Percentiles rank a stretch among this genome's conserved stretches.
These are phyloP conservation scores for Caenorhabditis latens DNA, from an alignment of 1,140 invertebrate species.

Conservation along the genomic window DNA sequence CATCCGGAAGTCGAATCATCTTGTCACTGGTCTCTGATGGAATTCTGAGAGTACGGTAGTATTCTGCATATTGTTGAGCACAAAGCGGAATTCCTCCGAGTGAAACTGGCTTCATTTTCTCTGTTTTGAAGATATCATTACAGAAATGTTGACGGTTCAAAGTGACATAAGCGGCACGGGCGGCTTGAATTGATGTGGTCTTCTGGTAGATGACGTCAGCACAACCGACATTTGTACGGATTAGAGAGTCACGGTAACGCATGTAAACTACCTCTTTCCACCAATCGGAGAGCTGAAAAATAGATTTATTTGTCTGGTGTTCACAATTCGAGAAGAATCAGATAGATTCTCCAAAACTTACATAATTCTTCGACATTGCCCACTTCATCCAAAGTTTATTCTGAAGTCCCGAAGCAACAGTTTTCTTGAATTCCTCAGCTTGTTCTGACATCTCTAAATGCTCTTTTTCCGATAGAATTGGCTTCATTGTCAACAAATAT, in stretches of 20 bases:
- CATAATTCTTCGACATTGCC: slow-evolving; percentile 68
- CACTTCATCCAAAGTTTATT: slow-evolving; percentile 91
- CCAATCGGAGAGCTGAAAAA: slow-evolving; percentile 66
- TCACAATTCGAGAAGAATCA: too few relatives aligned
- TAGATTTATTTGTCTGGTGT: not conserved
- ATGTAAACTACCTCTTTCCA: slow-evolving; percentile 72
- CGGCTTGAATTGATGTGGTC: slow-evolving; percentile 67
- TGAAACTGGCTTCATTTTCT: slow-evolving; percentile 66
- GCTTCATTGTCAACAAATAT: slow-evolving; percentile 89
- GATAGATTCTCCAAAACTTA: slow-evolving; percentile 20
- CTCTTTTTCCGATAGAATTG: slow-evolving; percentile 85
- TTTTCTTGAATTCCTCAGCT: slow-evolving; percentile 89
- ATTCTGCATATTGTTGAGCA: slow-evolving; percentile 67
- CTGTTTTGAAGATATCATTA: slow-evolving; percentile 66
- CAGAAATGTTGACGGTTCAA: slow-evolving; percentile 63
- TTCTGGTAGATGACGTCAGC: slow-evolving; percentile 67
- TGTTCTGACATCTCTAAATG: slow-evolving; percentile 87
- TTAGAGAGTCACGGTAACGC: slow-evolving; percentile 67
- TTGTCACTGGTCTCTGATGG: slow-evolving; percentile 65
- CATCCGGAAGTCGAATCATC: slow-evolving; percentile 65
- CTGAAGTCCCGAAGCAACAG: slow-evolving; percentile 90
- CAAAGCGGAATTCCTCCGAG: slow-evolving; percentile 69
- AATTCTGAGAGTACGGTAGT: slow-evolving; percentile 65
- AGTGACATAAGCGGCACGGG: slow-evolving; percentile 69
- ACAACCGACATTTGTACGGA: slow-evolving; percentile 69